Base-by-base conservation (phyloP, 1,140 invertebrate genomes). In the Bicyclus anynana region DNA sequence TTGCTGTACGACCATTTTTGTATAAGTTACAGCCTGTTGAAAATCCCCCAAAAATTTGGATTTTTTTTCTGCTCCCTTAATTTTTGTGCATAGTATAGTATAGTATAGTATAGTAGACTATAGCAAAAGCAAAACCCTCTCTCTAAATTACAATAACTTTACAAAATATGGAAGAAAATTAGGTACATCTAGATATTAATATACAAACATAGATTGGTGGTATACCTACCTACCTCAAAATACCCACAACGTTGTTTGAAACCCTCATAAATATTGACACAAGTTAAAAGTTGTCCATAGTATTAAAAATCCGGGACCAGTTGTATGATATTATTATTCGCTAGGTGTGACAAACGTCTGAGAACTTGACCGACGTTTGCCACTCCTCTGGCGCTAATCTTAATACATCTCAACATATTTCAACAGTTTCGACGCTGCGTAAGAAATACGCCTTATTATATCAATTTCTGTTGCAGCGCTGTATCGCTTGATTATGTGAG, bases 291-390 rank as follows among this genome's bases (percentile, higher is more conserved):
- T 56, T 42, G 1, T 26, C 14, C 17, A 58, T 33, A 50, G 16
- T 13, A 33, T 14, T 52, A 18, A 42, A 59, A 48, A 33, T 27
- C 44, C 44, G 44, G 44, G 21, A 27, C 44, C 12, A 21, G 9
- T 16, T 7, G 17, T 44, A 10, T 21, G 40, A 2, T 2, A 14
- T n/a, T 38, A 38, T 44, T 21, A 51, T 57, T 26, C 29, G 40
- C 12, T 53, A 60, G 52, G 52, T 60, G 58, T 54, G 58, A 54
- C 58, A 54, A 40, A 2, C 16, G 35, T 60, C 46, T 60, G 47
- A 60, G 35, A 54, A 59, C 38, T 54, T 54, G 58, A 54, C 46
- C 26, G 58, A 60, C 58, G 58, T 60, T 60, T 60, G 58, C 51
- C 58, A 54, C 58, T 60, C 58, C 58, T 53, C 52, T 54, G 52